A percentile compares a stretch with the other conserved stretches of the same genome.
phyloP scores from a whole-genome alignment of 2,113 vertebrate genomes.

The Picathartes gymnocephalus region DNA sequence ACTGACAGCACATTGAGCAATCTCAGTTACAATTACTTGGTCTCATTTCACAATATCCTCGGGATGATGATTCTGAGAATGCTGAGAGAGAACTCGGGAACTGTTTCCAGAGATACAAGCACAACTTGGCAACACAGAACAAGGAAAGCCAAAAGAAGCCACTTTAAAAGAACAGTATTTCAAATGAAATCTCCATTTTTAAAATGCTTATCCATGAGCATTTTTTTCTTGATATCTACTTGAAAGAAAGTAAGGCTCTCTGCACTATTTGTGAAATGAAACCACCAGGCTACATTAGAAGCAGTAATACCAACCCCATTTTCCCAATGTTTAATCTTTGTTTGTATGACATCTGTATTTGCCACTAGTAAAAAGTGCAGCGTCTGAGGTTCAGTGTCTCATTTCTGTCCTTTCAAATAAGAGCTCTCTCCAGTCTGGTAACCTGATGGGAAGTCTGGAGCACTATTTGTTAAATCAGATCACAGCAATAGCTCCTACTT shows the following conservation, averaged over 20 bases:
- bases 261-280: background rate
- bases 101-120: background rate
- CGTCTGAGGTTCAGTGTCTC: fast-evolving
- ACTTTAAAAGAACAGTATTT: background rate
- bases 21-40: constrained; percentile 37
- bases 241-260: background rate
- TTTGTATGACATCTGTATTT: background rate
- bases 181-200: background rate
- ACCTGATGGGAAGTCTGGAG: background rate
- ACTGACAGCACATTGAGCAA: constrained; percentile 42
- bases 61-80: background rate
- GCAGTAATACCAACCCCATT: background rate
- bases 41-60: constrained; percentile 45
- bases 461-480: background rate
- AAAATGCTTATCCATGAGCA: background rate
- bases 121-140: background rate
- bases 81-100: background rate
- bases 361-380: background rate
- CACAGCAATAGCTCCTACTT: background rate
- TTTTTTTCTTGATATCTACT: background rate
- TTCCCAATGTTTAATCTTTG: background rate
- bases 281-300: background rate
- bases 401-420: background rate
- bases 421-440: background rate
- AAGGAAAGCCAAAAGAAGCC: background rate